Conservation (phyloP, 2,888 invertebrate species). For the Cyclophora albipunctata region DNA sequence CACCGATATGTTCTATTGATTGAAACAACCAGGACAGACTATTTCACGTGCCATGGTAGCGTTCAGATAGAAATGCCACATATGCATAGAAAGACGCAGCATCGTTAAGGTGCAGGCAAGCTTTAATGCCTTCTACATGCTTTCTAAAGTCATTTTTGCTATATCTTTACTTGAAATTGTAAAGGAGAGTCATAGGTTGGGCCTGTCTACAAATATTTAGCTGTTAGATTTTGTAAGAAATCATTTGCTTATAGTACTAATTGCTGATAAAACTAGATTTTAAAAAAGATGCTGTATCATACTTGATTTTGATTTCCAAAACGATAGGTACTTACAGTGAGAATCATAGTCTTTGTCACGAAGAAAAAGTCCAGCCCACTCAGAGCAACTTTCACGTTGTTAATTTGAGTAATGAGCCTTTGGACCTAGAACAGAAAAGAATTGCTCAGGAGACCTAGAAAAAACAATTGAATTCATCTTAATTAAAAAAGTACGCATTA, state of each 20-base stretch:
- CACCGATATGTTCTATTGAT: no score
- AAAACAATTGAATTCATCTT: not conserved
- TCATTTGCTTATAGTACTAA: slow-evolving; percentile 2
- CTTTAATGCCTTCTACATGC: no score
- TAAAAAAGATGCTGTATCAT: not conserved
- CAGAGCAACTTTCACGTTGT: slow-evolving; percentile 74
- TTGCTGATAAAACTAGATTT: not conserved
- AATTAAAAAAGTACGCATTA: not conserved
- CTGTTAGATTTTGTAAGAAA: not conserved
- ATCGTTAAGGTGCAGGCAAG: no score
- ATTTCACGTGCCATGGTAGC: no score
- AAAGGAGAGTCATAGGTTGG: no score
- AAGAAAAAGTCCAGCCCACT: slow-evolving; percentile 77
- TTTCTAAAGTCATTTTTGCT: no score
- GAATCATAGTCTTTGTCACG: slow-evolving; percentile 73
- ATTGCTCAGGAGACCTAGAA: no score
- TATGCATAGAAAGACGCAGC: no score
- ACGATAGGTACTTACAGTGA: slow-evolving; percentile 61
- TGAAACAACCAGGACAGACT: no score
- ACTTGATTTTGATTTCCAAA: not conserved
- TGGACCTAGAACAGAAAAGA: slow-evolving; percentile 57
- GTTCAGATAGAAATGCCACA: no score
- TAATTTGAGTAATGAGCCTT: slow-evolving; percentile 76
- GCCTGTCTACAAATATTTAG: not conserved
- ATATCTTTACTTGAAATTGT: no score